phyloP scores from a whole-genome alignment of 2,797 vertebrate genomes.

The Anguilla anguilla region DNA sequence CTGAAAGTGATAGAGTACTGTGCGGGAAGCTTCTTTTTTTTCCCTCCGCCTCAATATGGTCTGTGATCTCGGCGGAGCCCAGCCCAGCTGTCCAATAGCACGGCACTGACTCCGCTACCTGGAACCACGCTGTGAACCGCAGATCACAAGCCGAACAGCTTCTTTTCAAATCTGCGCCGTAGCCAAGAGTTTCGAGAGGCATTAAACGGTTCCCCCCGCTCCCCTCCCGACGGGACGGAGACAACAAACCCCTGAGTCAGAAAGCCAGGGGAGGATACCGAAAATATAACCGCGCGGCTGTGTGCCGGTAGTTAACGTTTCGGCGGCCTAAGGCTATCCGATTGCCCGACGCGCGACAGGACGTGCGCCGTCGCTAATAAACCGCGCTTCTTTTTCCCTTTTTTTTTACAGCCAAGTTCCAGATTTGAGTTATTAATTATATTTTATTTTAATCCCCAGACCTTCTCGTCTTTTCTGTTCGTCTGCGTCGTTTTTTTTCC shows the following conservation, averaged over 20 bases:
- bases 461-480: constrained; percentile 50
- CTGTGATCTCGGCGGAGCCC: constrained; percentile 57
- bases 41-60: constrained; percentile 53
- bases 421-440: constrained; percentile 62
- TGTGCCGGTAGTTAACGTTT: constrained; percentile 59
- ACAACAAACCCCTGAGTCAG: constrained; percentile 58
- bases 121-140: constrained; percentile 51
- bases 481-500: constrained; percentile 40
- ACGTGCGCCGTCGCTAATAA: constrained; percentile 52
- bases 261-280: constrained; percentile 48
- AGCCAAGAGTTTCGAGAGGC: constrained; percentile 45
- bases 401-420: constrained; percentile 50
- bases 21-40: constrained; percentile 48
- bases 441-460: constrained; percentile 62
- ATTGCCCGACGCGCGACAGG: constrained; percentile 40
- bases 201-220: constrained; percentile 44
- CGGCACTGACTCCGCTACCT: constrained; percentile 49
- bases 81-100: constrained; percentile 58
- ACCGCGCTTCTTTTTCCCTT: constrained; percentile 37
- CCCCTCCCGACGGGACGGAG: constrained; percentile 48
- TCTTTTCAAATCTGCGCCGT: constrained; percentile 40
- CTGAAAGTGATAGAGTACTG: constrained; percentile 61
- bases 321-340: constrained; percentile 53
- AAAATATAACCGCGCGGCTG: constrained; percentile 52
- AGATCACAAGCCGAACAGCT: constrained; percentile 52